Evolutionary conservation across 2,888 invertebrate genomes (phyloP).

Genomic region (Cepaea hortensis): DNA sequence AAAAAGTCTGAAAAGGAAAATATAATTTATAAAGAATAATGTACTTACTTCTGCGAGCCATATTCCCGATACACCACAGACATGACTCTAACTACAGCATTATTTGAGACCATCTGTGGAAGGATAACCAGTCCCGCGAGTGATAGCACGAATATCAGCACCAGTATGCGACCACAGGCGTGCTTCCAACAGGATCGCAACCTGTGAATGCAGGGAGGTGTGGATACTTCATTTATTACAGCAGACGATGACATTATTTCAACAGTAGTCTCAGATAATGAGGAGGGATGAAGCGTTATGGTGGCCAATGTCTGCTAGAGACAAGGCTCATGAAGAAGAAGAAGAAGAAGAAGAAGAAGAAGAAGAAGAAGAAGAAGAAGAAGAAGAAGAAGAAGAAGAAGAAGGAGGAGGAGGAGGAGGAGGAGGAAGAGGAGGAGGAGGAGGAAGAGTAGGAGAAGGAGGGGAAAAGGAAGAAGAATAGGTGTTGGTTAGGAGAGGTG

Average conservation of each 20-base stretch:
- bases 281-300: neutral
- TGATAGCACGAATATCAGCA: neutral
- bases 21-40: too few species aligned
- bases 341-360: constrained; percentile 12
- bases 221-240: neutral
- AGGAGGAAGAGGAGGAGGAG: too few species aligned
- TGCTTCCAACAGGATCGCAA: neutral
- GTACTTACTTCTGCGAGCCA: too few species aligned
- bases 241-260: neutral
- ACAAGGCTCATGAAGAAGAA: neutral
- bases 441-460: too few species aligned
- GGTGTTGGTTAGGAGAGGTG: too few species aligned
- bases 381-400: constrained; percentile 19
- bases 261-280: neutral
- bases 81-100: neutral
- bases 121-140: neutral
- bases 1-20: too few species aligned
- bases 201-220: neutral
- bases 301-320: too few species aligned
- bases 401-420: neutral
- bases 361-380: constrained; percentile 19
- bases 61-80: neutral
- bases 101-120: neutral
- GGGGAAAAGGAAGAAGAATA: too few species aligned
- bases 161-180: neutral